phyloP scores from a whole-genome alignment of 2,888 invertebrate species.

The Andrena chrysosceles region DNA sequence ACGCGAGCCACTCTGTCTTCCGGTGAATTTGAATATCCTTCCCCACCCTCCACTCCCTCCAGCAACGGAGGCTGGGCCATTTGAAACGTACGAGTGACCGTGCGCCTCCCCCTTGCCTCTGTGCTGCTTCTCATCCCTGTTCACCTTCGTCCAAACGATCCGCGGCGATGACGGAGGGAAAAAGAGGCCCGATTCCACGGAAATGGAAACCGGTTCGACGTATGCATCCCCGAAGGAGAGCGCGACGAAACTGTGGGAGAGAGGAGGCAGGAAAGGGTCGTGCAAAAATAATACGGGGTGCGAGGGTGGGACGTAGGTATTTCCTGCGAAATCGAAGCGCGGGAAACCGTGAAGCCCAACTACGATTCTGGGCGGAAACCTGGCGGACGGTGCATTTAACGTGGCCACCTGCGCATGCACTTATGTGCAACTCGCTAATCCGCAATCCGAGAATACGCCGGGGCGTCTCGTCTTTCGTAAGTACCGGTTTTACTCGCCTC shows the following conservation, averaged over 20 bases:
- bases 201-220: slow-evolving; percentile 34
- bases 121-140: not conserved
- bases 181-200: slow-evolving; percentile 18
- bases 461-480: slow-evolving; percentile 67
- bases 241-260: not conserved
- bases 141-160: not conserved
- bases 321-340: slow-evolving; percentile 17
- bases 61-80: not conserved
- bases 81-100: not conserved
- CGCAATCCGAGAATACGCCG: slow-evolving; percentile 49
- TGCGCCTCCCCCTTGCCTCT: not conserved
- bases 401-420: slow-evolving; percentile 50
- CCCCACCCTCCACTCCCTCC: not conserved
- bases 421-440: slow-evolving; percentile 46
- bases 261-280: not conserved
- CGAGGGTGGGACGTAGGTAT: slow-evolving; percentile 5
- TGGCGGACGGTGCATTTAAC: slow-evolving; percentile 35
- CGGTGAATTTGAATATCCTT: not conserved
- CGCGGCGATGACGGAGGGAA: not conserved
- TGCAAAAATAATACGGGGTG: not conserved
- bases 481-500: slow-evolving; percentile 50
- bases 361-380: slow-evolving; percentile 26
- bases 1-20: slow-evolving; percentile 1
- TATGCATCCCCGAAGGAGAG: slow-evolving; percentile 12
- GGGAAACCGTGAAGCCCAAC: slow-evolving; percentile 22